Evolutionary conservation across 2,888 invertebrate species (phyloP).

Genomic region (Limnephilus rhombicus): DNA sequence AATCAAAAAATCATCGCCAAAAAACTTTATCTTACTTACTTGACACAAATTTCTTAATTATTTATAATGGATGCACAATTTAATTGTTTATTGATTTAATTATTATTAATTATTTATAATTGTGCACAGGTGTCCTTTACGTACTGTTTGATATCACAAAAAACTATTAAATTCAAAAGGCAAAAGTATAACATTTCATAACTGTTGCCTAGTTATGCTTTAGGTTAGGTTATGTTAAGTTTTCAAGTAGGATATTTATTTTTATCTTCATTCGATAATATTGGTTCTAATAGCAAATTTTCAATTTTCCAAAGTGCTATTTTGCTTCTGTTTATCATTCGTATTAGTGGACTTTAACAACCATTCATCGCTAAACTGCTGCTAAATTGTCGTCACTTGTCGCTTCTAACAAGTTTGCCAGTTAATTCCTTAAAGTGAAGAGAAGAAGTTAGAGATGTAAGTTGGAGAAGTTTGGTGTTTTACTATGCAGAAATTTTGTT

Average conservation of each 20-base stretch:
- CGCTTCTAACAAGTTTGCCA: neutral
- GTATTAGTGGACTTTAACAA: neutral
- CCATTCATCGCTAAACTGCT: neutral
- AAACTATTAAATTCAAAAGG: too few species aligned
- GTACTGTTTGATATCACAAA: too few species aligned
- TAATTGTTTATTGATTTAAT: too few species aligned
- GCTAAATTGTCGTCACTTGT: neutral
- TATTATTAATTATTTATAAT: too few species aligned
- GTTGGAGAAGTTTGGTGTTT: neutral
- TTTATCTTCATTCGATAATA: neutral
- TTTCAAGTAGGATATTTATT: neutral
- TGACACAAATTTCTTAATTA: too few species aligned
- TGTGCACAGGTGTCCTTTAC: too few species aligned
- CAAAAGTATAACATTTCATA: too few species aligned
- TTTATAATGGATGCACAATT: too few species aligned
- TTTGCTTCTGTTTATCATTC: neutral
- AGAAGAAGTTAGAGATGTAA: neutral
- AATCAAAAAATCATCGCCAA: too few species aligned
- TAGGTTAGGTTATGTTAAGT: too few species aligned
- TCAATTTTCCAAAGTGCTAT: neutral
- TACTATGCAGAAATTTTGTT: neutral
- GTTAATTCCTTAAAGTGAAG: neutral
- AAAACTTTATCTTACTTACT: too few species aligned
- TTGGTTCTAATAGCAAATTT: neutral
- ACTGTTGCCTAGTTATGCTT: too few species aligned